Base-by-base conservation (phyloP, 2,113 vertebrate genomes). In the Zapornia atra region DNA sequence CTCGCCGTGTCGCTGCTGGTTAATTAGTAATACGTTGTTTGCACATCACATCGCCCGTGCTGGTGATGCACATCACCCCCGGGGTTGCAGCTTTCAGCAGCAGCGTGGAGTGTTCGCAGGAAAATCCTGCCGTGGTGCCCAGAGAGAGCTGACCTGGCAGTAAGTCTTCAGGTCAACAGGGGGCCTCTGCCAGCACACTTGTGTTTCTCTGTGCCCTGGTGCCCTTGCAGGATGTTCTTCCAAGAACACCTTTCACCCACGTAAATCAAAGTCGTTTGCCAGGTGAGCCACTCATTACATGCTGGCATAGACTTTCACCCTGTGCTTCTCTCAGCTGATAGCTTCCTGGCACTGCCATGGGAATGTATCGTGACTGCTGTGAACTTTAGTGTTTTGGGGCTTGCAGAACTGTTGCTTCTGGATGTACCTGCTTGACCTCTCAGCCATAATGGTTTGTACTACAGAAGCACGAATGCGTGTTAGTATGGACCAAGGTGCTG, bases 261-360 rank as follows among this genome's bases (percentile, higher is more conserved):
- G 51, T 57, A 38, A 86, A 34, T 82, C 33, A 15, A 15, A 84
- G 18, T 25, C 3, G 2, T 33, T 36, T 75, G 83, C 73, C 38
- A 34, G 66, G 60, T 73, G 60, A 80, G 46, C 44, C 25, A 1
- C 75, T 82, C 71, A 5, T 33, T 2, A 4, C 29, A 0, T 12
- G 36, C 36, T 59, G 76, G 56, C 76, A 7, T 29, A 48, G 80
- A 6, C 36, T 70, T 59, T 90, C 59, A 59, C 46, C 28, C 26
- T 1, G 0, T 50, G 31, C 64, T 54, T 50, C 31, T 36, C 7
- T 34, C 10, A 3, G 34, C 86, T 66, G 48, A 18, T 66, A 12
- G 15, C 34, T 42, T 76, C 36, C 44, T 42, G 2, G 16, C 0
- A 2, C 63, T 90, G 31, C 26, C 0, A 0, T 12, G 33, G 46